Percentiles rank a stretch among this genome's conserved stretches.
Evolutionary conservation across 2,888 invertebrate genomes (phyloP).

Genomic region (Drosophila macrospina): DNA sequence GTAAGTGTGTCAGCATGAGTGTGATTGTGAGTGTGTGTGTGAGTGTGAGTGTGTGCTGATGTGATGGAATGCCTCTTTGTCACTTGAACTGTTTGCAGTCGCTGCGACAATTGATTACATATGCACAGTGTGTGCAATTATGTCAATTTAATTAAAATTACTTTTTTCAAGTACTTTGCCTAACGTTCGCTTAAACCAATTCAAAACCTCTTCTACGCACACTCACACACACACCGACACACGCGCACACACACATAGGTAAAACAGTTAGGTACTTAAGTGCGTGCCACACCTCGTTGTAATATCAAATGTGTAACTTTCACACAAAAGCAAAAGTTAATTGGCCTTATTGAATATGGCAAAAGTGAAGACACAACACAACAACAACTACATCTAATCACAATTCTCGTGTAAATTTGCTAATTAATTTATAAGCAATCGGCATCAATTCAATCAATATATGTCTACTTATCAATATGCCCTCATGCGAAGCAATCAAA

Average conservation of each 20-base stretch:
- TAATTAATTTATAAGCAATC: slow-evolving; percentile 35
- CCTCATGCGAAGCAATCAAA: slow-evolving; percentile 19
- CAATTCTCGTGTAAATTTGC: slow-evolving; percentile 45
- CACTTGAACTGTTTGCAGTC: slow-evolving; percentile 41
- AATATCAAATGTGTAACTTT: slow-evolving; percentile 30
- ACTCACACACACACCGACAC: slow-evolving; percentile 6
- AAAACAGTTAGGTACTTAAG: slow-evolving; percentile 20
- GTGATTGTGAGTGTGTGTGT: slow-evolving; percentile 10
- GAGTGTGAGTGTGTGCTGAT: slow-evolving; percentile 11
- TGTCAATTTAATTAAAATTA: slow-evolving; percentile 80
- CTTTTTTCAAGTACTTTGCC: slow-evolving; percentile 60
- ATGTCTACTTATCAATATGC: slow-evolving; percentile 14
- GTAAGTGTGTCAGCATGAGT: slow-evolving; percentile 9
- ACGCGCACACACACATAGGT: not conserved
- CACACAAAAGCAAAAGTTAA: slow-evolving; percentile 43
- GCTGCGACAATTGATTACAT: slow-evolving; percentile 76
- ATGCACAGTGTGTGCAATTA: slow-evolving; percentile 80
- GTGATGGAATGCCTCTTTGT: slow-evolving; percentile 44
- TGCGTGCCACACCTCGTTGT: slow-evolving; percentile 25
- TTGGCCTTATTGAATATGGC: slow-evolving; percentile 44
- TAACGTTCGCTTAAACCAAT: slow-evolving; percentile 45
- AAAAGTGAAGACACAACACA: not conserved
- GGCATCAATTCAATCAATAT: slow-evolving; percentile 32
- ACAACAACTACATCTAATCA: slow-evolving; percentile 1
- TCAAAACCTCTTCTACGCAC: slow-evolving; percentile 7